Percentiles rank a stretch among this genome's conserved stretches.
These are phyloP conservation scores for Lophochroa leadbeateri DNA, from an alignment of 2,113 vertebrate species.

Conservation along the genomic window DNA sequence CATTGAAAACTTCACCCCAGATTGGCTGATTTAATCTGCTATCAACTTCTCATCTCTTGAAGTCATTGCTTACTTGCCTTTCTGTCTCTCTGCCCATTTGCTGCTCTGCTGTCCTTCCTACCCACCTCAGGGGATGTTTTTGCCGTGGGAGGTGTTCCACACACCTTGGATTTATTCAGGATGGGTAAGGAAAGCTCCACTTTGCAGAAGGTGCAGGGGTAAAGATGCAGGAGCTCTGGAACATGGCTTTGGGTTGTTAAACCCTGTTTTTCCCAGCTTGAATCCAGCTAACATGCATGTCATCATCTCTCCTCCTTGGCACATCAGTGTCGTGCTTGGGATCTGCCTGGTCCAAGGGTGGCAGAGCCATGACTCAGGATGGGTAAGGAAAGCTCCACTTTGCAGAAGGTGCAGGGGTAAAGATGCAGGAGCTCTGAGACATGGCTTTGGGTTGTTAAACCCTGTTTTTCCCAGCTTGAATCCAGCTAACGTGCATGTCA, in stretches of 20 bases:
- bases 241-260: accelerated
- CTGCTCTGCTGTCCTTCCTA: background rate
- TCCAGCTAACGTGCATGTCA: accelerated
- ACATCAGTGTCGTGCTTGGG: accelerated
- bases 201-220: background rate
- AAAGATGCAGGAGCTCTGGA: background rate
- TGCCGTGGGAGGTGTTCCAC: accelerated
- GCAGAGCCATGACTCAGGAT: background rate
- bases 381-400: background rate
- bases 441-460: background rate
- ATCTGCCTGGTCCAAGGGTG: background rate
- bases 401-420: background rate
- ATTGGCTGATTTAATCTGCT: slow-evolving; percentile 43
- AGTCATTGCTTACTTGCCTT: background rate
- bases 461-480: background rate
- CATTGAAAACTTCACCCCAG: slow-evolving; percentile 59
- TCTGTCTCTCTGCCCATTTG: background rate
- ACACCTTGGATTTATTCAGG: background rate
- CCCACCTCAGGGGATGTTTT: background rate
- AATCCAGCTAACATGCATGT: accelerated
- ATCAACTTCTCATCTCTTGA: slow-evolving; percentile 31
- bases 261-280: background rate
- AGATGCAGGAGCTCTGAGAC: background rate
- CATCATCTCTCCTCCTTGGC: accelerated
- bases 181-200: background rate